These are phyloP conservation scores for Triplophysa yarkandensis DNA, from an alignment of 2,797 vertebrate species.

Conservation along the genomic window DNA sequence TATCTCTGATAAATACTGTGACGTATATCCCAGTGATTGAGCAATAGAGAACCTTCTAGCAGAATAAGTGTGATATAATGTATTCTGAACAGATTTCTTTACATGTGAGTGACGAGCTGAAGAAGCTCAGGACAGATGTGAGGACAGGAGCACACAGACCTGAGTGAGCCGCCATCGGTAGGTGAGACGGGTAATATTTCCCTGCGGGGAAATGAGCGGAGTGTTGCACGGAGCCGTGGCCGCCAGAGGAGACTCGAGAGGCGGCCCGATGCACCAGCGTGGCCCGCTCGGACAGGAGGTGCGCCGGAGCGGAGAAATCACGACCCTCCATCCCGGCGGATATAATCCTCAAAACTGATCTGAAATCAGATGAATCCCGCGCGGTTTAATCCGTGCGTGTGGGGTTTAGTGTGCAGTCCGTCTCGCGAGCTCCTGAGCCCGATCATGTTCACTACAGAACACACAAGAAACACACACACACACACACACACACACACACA, in stretches of 20 bases:
- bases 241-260: slow-evolving; percentile 83
- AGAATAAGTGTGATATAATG: no score
- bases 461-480: slow-evolving; percentile 56
- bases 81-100: no score
- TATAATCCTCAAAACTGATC: slow-evolving; percentile 78
- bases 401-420: slow-evolving; percentile 73
- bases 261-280: slow-evolving; percentile 88
- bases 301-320: slow-evolving; percentile 92
- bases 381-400: slow-evolving; percentile 77
- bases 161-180: slow-evolving; percentile 96
- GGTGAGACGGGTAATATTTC: slow-evolving; percentile 93
- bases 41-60: no score
- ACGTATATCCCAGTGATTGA: no score
- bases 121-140: no score
- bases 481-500: no score
- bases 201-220: slow-evolving; percentile 88
- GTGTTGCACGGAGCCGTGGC: slow-evolving; percentile 86
- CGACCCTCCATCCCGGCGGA: slow-evolving; percentile 90
- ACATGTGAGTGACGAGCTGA: no score
- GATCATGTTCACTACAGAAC: slow-evolving; percentile 80
- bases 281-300: slow-evolving; percentile 91
- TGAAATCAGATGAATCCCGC: slow-evolving; percentile 78
- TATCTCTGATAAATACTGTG: no score
- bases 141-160: no score
- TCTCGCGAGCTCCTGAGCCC: slow-evolving; percentile 72